Percentiles rank a stretch among this genome's conserved stretches.
Evolutionary conservation across 2,888 invertebrate genomes (phyloP).

Genomic region (Automeris io): DNA sequence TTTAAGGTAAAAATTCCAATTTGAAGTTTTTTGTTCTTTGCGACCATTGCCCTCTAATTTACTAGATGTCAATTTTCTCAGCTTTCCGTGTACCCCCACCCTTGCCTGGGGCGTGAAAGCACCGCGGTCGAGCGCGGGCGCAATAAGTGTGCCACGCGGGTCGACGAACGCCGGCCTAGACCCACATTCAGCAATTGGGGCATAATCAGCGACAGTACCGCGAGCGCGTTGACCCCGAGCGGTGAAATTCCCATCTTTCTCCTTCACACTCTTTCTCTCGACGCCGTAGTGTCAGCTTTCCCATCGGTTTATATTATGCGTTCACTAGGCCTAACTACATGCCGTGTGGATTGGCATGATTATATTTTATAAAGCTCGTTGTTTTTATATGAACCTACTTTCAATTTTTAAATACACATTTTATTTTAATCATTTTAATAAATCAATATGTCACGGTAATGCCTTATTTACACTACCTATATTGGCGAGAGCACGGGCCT

Average conservation of each 20-base stretch:
- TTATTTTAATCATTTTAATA: too few relatives aligned
- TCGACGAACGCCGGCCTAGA: conserved; percentile 78
- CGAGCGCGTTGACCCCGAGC: conserved; percentile 71
- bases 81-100: conserved; percentile 64
- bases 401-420: too few relatives aligned
- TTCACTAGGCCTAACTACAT: too few relatives aligned
- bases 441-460: too few relatives aligned
- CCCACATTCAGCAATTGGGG: conserved; percentile 74
- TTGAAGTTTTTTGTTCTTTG: too few relatives aligned
- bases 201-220: conserved; percentile 76
- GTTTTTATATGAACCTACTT: too few relatives aligned
- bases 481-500: too few relatives aligned
- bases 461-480: too few relatives aligned
- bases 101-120: conserved; percentile 66
- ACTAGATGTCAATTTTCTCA: conserved; percentile 43
- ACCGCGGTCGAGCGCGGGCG: conserved; percentile 61
- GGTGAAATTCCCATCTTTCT: conserved; percentile 75
- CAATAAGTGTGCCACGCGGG: conserved; percentile 71
- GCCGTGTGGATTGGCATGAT: too few relatives aligned
- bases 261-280: conserved; percentile 73
- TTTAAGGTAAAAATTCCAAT: too few relatives aligned
- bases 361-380: too few relatives aligned
- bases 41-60: conserved; percentile 29
- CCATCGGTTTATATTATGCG: conserved; percentile 23
- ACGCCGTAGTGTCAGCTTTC: conserved; percentile 53